phyloP scores from a whole-genome alignment of 2,888 invertebrate species.

The Cryptops parisi region DNA sequence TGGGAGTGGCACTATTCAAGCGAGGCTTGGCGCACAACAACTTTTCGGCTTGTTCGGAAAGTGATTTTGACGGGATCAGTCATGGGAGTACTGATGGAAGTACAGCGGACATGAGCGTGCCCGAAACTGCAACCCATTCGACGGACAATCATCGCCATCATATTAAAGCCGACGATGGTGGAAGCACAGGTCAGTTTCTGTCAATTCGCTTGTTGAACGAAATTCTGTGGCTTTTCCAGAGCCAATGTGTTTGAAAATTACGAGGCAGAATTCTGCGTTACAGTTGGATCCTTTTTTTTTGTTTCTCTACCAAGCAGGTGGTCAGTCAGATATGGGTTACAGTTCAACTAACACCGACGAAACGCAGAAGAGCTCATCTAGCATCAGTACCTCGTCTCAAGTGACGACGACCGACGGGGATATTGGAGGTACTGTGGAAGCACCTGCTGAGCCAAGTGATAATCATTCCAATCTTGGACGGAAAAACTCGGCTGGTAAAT shows the following conservation, averaged over 20 bases:
- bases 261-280: no score
- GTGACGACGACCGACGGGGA: constrained; percentile 6
- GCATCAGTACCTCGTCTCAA: constrained; percentile 14
- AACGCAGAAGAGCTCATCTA: constrained; percentile 23
- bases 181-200: constrained; percentile 11
- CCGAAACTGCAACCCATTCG: constrained; percentile 17
- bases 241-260: no score
- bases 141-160: background rate
- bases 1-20: constrained; percentile 78
- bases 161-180: constrained; percentile 21
- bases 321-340: constrained; percentile 36
- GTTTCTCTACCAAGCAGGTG: constrained; percentile 25
- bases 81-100: constrained; percentile 29
- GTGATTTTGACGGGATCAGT: constrained; percentile 20
- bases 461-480: no score
- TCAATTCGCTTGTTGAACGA: background rate
- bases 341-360: constrained; percentile 37
- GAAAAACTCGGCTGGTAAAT: no score
- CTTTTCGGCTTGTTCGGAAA: constrained; percentile 27
- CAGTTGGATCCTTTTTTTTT: no score
- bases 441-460: no score
- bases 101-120: constrained; percentile 17
- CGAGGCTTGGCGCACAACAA: constrained; percentile 42
- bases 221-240: background rate
- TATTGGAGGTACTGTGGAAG: background rate